Percentiles rank a stretch among this genome's conserved stretches.
Conservation (phyloP, 2,113 vertebrate genomes). For the Petromus typicus region DNA sequence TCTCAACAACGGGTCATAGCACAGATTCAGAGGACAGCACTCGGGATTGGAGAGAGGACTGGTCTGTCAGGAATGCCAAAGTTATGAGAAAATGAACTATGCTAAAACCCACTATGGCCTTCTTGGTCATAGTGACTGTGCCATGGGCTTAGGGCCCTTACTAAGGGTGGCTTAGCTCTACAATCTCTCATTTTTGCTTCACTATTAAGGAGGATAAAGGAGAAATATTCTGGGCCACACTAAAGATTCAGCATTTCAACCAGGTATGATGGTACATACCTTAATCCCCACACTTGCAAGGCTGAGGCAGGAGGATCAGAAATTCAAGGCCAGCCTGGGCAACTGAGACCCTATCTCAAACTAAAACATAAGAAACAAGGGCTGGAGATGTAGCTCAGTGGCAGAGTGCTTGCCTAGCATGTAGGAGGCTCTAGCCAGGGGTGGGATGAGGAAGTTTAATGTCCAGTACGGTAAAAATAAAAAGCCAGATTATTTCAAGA, state of each 20-base stretch:
- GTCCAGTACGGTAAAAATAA: too few relatives aligned
- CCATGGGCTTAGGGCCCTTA: not conserved
- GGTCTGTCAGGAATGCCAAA: not conserved
- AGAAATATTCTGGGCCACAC: not conserved
- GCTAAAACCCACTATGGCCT: not conserved
- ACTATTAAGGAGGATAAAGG: not conserved
- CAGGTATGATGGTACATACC: not conserved
- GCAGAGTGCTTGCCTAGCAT: not conserved
- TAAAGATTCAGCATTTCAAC: slow-evolving; percentile 16
- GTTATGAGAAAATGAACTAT: not conserved
- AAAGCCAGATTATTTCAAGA: too few relatives aligned
- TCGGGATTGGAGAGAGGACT: not conserved
- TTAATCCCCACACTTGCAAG: not conserved
- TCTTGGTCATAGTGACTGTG: not conserved
- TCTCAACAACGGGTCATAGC: not conserved
- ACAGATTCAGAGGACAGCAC: not conserved
- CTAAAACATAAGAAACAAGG: not conserved
- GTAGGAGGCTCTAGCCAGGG: not conserved
- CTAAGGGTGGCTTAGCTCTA: not conserved
- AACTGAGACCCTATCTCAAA: not conserved
- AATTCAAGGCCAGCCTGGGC: not conserved
- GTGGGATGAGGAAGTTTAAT: too few relatives aligned
- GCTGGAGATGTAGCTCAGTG: not conserved
- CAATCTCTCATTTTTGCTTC: slow-evolving; percentile 4
- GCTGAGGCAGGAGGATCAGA: not conserved